Percentiles rank a stretch among this genome's conserved stretches.
Conservation (phyloP, 2,797 vertebrate genomes). For the Macrochelys suwanniensis region DNA sequence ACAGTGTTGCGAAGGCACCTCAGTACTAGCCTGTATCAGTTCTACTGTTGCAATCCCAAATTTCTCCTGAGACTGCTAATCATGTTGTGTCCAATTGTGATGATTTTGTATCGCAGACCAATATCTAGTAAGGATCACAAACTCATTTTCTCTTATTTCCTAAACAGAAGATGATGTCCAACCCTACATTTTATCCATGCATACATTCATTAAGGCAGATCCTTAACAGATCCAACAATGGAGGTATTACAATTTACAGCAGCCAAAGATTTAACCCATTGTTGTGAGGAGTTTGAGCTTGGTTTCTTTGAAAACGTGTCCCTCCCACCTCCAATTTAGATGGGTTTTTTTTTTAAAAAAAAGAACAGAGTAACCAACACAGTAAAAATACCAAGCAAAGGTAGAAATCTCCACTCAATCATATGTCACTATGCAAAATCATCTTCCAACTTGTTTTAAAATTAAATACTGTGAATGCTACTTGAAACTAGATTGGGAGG, state of each 20-base stretch:
- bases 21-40: background rate
- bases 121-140: background rate
- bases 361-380: background rate
- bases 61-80: background rate
- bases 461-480: background rate
- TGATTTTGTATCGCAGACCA: background rate
- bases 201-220: background rate
- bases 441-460: background rate
- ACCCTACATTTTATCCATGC: background rate
- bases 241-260: background rate
- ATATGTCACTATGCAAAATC: background rate
- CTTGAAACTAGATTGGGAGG: background rate
- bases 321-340: background rate
- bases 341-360: slow-evolving; percentile 9
- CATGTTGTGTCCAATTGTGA: background rate
- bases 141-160: background rate
- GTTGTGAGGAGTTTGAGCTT: slow-evolving; percentile 26
- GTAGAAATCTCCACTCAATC: background rate
- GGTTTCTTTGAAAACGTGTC: slow-evolving; percentile 32
- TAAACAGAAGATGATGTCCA: background rate
- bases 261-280: slow-evolving; percentile 14
- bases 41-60: background rate
- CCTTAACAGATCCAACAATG: background rate
- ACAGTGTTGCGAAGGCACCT: background rate
- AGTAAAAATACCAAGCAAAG: background rate